Base-by-base conservation (phyloP, 2,888 invertebrate species). In the Phoenoteleia sp. region DNA sequence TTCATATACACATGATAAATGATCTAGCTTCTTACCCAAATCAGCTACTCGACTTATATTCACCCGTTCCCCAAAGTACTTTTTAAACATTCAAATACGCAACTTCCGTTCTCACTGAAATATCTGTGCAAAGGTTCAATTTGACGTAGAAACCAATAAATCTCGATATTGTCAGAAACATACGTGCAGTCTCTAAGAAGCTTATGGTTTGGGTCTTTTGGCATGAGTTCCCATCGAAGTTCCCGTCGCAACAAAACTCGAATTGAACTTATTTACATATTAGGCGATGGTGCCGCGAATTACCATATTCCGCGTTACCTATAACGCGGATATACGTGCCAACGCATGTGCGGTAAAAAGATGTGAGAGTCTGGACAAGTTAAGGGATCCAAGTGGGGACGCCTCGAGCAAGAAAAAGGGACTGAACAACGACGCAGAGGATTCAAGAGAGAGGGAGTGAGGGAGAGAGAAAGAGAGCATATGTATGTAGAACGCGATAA, bases 181-280 rank as follows among this genome's bases (percentile, higher is more conserved):
- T 90, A 90, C 88, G 90, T 90, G 92, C 88, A 92, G 92, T 91
- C 89, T 92, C 91, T 93, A 93, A 93, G 92, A 91, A 91, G 93
- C 93, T 93, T 93, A 72, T 62, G 77, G 77, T 64, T 81, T 71
- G 67, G 60, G 64, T 71, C 56, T 45, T 76, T 85, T 52, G 84
- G 85, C 88, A 90, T 84, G 87, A 84, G 91, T 93, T 93, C 93
- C 93, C 93, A 93, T 93, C 92, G 91, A 91, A 91, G 84, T 90
- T 89, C 84, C 90, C 88, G 87, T 88, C 91, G 90, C 90, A 90
- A 91, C 93, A 91, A 91, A 93, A 92, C 92, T 93, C 91, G 92
- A 93, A 93, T 93, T 92, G 91, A 92, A 92, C 92, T 91, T 91
- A 93, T 93, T 93, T 93, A 93, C 93, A 93, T 93, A 93, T 93